Percentiles rank a stretch among this genome's conserved stretches.
Conservation (phyloP, 2,888 invertebrate species). For the Dioctria rufipes region DNA sequence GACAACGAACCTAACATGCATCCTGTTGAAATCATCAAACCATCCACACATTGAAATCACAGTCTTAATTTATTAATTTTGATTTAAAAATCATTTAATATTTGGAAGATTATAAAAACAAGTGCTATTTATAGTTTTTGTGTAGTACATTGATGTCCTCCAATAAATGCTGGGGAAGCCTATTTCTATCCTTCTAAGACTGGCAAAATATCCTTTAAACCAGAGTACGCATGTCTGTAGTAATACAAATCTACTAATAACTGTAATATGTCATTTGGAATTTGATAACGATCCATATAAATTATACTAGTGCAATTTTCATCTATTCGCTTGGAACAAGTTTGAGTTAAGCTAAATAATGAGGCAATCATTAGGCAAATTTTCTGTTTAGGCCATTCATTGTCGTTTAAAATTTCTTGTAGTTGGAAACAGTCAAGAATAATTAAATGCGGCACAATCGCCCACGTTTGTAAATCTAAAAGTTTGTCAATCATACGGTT, state of each 20-base stretch:
- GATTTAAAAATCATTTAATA: no score
- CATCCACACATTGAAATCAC: no score
- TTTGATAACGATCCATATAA: not conserved
- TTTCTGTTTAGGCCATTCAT: not conserved
- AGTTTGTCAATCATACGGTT: constrained; percentile 2
- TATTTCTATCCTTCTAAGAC: no score
- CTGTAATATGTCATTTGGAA: not conserved
- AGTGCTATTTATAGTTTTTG: no score
- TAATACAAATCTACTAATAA: constrained; percentile 26
- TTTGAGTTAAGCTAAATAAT: not conserved
- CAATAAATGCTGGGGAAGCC: no score
- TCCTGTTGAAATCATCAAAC: no score
- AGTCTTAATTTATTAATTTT: no score
- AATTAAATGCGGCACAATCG: constrained; percentile 5
- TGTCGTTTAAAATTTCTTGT: no score
- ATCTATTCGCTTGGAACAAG: not conserved
- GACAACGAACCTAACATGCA: no score
- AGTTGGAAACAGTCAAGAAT: not conserved
- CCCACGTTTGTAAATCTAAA: constrained; percentile 19
- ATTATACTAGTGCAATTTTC: not conserved
- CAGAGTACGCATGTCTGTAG: not conserved
- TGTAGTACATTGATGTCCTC: no score
- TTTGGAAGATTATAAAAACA: no score
- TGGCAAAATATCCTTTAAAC: not conserved
- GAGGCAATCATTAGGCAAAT: not conserved